Evolutionary conservation across 2,797 vertebrate species (phyloP).

Genomic region (Crypturellus tataupa): DNA sequence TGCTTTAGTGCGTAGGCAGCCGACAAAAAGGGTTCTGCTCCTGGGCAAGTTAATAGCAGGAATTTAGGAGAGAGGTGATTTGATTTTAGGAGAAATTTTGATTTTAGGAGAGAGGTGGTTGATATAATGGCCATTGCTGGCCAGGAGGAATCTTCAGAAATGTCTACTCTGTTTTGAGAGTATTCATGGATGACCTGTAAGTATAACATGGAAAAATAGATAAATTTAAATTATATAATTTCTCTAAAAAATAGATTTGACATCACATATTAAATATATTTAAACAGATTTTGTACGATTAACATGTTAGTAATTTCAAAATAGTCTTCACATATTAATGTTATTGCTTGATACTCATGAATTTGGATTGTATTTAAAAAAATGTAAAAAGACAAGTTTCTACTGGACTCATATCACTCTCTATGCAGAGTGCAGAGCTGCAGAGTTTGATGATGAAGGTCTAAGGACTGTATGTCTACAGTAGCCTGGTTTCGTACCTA

Average conservation of each 20-base stretch:
- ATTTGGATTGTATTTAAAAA: not conserved
- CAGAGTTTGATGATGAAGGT: not conserved
- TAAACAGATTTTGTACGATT: not conserved
- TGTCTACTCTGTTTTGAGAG: conserved; percentile 88
- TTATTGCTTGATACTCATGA: not conserved
- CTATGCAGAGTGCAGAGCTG: not conserved
- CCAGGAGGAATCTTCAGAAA: conserved; percentile 83
- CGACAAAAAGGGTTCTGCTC: not conserved
- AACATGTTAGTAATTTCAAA: not conserved
- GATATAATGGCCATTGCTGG: not conserved
- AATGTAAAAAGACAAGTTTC: not conserved
- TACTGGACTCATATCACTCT: not conserved
- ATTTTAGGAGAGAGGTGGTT: not conserved
- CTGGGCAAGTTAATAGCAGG: not conserved
- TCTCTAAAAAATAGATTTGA: not conserved
- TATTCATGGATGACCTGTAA: conserved; percentile 86
- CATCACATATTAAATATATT: not conserved
- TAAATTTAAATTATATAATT: conserved; percentile 19
- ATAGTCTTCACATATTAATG: not conserved
- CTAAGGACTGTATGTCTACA: not conserved
- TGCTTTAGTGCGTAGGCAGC: not conserved
- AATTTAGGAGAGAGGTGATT: not conserved
- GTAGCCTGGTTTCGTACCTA: not conserved
- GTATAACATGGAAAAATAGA: conserved; percentile 50
- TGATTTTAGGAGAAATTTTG: no score